These are phyloP conservation scores for Babylonia areolata DNA, from an alignment of 1,140 invertebrate genomes.

Conservation along the genomic window DNA sequence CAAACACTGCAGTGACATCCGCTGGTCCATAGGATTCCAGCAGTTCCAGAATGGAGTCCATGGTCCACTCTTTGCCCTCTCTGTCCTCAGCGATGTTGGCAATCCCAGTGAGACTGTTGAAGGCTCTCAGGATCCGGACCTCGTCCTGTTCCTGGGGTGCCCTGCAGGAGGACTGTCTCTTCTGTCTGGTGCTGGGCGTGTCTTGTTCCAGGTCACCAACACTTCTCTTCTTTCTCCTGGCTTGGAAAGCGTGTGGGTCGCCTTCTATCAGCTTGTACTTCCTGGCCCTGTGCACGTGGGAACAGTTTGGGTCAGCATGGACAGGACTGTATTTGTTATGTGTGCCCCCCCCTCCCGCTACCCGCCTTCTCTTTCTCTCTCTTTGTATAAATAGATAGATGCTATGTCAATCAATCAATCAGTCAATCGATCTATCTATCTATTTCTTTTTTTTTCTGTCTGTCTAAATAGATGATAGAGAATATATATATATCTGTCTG, in stretches of 20 bases:
- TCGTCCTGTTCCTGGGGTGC: background rate
- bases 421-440: no score
- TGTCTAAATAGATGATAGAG: no score
- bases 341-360: no score
- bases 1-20: background rate
- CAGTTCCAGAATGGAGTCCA: background rate
- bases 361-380: no score
- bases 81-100: background rate
- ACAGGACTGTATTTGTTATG: no score
- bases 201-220: background rate
- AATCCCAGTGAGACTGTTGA: background rate
- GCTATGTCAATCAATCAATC: no score
- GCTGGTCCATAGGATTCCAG: background rate
- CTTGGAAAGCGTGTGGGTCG: background rate
- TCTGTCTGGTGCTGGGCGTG: no score
- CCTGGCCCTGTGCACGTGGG: background rate
- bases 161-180: no score
- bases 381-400: no score
- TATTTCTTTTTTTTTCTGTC: no score
- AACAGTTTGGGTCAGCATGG: no score
- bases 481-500: no score
- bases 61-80: background rate
- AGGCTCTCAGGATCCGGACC: background rate
- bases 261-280: background rate
- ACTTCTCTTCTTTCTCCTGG: background rate